Base-by-base conservation (phyloP, 2,113 vertebrate genomes). In the Nothocercus julius region DNA sequence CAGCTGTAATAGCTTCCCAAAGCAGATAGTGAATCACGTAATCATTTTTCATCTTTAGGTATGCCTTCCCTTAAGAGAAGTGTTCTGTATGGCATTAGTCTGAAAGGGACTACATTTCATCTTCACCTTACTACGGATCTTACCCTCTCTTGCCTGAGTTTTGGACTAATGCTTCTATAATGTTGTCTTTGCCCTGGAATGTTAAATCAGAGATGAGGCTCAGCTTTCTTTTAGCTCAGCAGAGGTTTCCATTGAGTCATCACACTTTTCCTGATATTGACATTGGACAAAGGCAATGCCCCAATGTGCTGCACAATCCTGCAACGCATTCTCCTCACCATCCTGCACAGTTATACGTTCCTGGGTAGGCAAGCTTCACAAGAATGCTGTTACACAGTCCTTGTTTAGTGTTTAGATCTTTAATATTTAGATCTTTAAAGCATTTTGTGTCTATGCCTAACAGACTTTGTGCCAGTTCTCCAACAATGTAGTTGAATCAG, bases 371-470 rank as follows among this genome's bases (percentile, higher is more conserved):
- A 87, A 76, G 54, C 38, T 68, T 74, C 72, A 56, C 34, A 90
- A 90, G 73, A 92, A 82, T 82, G 82, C 77, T 85, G 86, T 53
- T 95, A 92, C 82, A 92, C 96, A 96, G 95, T 91, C 89, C 95
- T 95, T 96, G 94, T 96, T 97, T 97, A 92, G 92, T 92, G 82
- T 97, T 97, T 96, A 94, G 94, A 93, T 92, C 79, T 95, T 97
- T 92, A 95, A 92, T 96, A 95, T 97, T 97, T 97, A 96, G 95
- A 93, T 97, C 92, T 95, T 96, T 93, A 95, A 93, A 97, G 92
- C 80, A 58, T 95, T 97, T 95, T 94, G 92, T 95, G 87, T 97
- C 86, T 94, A 96, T 8, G 95, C 93, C 94, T 94, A 67, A 22
- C 64, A 95, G 94, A 94, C 89, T 87, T 63, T 68, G 24, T 53